Evolutionary conservation across 2,888 invertebrate species (phyloP), one percentile per base, ranked within the genome.

Genomic region (Gymnosoma rotundatum): DNA sequence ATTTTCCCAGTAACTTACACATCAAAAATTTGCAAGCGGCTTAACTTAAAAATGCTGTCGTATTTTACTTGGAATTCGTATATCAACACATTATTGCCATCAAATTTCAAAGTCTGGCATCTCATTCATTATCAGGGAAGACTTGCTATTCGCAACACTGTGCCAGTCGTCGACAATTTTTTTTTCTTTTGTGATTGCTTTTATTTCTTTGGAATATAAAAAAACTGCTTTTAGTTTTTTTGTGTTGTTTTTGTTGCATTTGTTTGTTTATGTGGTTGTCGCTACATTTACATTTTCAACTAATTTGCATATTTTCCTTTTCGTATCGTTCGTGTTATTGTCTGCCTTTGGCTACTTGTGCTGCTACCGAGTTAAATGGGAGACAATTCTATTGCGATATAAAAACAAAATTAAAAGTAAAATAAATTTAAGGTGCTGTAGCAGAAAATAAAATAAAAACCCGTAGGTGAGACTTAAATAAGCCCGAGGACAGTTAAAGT

Each of bases 261-360:
- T 42, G 42, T 45, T 76, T 74, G 67, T 66, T 76, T 76, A 73
- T 82, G 78, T 83, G 75, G 74, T 85, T 87, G 86, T 86, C 87
- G 88, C 78, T 86, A 87, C 87, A 87, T 89, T 89, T 89, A 89
- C 88, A 89, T 89, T 90, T 89, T 88, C 89, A 83, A 86, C 88
- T 86, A 89, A 90, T 90, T 91, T 91, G 89, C 91, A 90, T 90
- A 90, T 90, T 89, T 87, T 84, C 74, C 72, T 79, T 78, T 73
- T 66, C 78, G 63, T 64, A 73, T 42, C 80, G 67, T 81, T 83
- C 70, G 25, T 52, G 32, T 45, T 56, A 58, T 60, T 73, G 45
- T 50, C 63, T 69, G 83, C 85, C 79, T 69, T 52, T 63, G 76
- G 85, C 84, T 81, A 79, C 63, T 83, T 69, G 20, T 25, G 54